phyloP scores from a whole-genome alignment of 2,113 vertebrate species.

The Spilogale gracilis region DNA sequence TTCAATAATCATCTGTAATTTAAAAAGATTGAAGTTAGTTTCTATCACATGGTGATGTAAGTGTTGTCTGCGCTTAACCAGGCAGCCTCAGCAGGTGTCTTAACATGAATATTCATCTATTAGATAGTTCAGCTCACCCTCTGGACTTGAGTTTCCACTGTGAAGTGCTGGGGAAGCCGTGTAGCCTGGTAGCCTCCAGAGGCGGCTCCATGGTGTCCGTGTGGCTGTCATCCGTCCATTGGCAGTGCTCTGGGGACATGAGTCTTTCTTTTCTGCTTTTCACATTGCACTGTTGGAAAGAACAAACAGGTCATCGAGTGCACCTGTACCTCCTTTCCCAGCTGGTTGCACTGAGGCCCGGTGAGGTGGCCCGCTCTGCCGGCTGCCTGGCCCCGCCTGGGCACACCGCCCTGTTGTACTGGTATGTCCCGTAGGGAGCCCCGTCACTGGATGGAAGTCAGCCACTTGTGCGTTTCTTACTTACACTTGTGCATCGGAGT shows the following conservation, averaged over 20 bases:
- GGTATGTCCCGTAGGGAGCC: not conserved
- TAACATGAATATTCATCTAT: constrained; percentile 60
- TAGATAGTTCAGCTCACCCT: not conserved
- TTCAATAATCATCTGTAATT: not conserved
- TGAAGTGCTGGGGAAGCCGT: not conserved
- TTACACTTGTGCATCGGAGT: not conserved
- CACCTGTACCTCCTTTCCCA: not conserved
- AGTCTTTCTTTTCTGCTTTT: not conserved
- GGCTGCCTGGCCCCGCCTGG: not conserved
- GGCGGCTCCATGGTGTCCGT: not conserved
- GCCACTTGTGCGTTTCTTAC: not conserved
- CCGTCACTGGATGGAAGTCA: not conserved
- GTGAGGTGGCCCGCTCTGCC: not conserved
- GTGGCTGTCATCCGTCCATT: not conserved
- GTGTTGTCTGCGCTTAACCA: constrained; percentile 78
- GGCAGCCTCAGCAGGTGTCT: constrained; percentile 73
- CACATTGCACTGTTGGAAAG: not conserved
- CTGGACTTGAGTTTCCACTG: not conserved
- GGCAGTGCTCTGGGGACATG: not conserved
- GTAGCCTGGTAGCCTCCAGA: not conserved
- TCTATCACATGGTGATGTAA: not conserved
- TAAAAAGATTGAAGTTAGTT: constrained; percentile 31
- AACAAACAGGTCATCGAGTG: not conserved
- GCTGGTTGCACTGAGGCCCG: not conserved
- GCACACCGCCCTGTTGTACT: not conserved